Evolutionary conservation across 2,888 invertebrate species (phyloP).

Genomic region (Harmothoe impar): DNA sequence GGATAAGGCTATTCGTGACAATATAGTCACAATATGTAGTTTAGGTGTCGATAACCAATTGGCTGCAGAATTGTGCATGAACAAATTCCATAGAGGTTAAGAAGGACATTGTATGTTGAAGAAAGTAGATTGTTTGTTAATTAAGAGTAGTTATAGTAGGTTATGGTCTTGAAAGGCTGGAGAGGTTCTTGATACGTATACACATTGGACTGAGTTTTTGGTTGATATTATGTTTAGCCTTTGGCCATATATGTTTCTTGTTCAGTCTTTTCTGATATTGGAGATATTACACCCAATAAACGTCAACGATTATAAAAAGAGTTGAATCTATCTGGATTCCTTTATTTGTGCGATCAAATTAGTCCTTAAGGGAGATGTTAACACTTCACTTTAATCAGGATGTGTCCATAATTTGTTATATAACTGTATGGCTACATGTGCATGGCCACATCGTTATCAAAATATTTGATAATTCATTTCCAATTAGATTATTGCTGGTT

Average conservation of each 20-base stretch:
- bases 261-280: not conserved
- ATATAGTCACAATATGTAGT: not conserved
- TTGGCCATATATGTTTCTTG: not conserved
- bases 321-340: not conserved
- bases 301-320: not conserved
- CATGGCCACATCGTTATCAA: too few species aligned
- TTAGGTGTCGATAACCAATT: not conserved
- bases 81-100: not conserved
- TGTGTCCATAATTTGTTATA: too few species aligned
- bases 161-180: not conserved
- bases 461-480: too few species aligned
- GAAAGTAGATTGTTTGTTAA: not conserved
- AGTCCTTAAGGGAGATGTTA: too few species aligned
- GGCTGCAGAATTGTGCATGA: not conserved
- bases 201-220: too few species aligned
- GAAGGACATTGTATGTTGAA: not conserved
- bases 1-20: too few species aligned
- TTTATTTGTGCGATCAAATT: not conserved
- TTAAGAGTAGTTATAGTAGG: not conserved
- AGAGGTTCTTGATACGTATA: not conserved
- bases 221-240: not conserved
- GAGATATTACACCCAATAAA: constrained; percentile 31
- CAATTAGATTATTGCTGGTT: too few species aligned
- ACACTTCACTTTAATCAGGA: too few species aligned
- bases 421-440: too few species aligned